Base-by-base conservation (phyloP, 92 coral and sea anemone genomes). In the Phymanthus crucifer region DNA sequence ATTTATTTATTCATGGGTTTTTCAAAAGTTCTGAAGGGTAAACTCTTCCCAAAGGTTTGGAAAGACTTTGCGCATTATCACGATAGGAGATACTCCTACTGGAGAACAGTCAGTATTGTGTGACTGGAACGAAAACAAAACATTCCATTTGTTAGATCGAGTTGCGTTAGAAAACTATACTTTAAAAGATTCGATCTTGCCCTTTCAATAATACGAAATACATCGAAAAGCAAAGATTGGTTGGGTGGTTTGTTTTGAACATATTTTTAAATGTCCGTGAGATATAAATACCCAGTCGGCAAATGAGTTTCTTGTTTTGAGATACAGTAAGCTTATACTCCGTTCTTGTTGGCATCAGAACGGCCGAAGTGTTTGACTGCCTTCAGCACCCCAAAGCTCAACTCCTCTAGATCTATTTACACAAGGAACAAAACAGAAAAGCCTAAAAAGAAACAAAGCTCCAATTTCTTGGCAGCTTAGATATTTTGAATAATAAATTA, bases 401-500 rank as follows among this genome's bases (percentile, higher is more conserved):
- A 80, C 84, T 77, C 73, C 78, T 83, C 40, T 82, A 72, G 73
- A 69, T 23, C 38, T 71, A 70, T 86, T 83, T 83, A 79, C 88
- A 80, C 81, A 80, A 33, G 38, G 76, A 64, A 80, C 82, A 82
- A 70, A 82, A 82, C 85, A 67, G 82, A 79, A 78, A 84, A 83
- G 74, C 64, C 84, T 83, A 77, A 70, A 65, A 73, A 50, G 89
- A 85, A 84, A 90, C 83, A 77, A 79, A 74, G 90, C 87, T 92
- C 90, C 88, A 75, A 78, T 92, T 90, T 90, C 97, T 92, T 78
- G 89, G 90, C 91, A 90, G 87, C 91, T 88, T 92, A 77, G 85
- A 74, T 83, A 90, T 84, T 87, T 90, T 92, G 97, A 92, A 92
- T 92, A 90, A 92, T 92, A 92, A 70, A 92, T 92, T 91, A 91